Evolutionary conservation across 2,113 vertebrate species (phyloP).

Genomic region (Stegostoma tigrinum): DNA sequence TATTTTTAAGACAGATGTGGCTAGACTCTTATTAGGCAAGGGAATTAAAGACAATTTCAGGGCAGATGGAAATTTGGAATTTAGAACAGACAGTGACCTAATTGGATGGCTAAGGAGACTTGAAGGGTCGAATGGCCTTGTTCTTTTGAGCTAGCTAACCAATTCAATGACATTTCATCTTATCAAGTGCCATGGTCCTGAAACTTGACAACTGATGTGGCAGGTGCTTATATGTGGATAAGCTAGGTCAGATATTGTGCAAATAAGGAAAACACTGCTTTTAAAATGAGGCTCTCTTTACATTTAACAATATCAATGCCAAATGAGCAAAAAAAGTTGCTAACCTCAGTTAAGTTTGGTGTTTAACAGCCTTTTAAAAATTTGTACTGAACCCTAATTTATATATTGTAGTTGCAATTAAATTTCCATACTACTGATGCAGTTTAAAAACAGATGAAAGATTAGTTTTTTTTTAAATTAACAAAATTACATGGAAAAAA

Average conservation of each 20-base stretch:
- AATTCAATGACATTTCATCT: neutral
- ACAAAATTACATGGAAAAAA: neutral
- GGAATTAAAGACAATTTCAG: too few species aligned
- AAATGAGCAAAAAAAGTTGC: neutral
- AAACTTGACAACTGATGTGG: neutral
- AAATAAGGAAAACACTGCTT: neutral
- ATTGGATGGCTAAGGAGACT: too few species aligned
- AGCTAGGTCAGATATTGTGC: neutral
- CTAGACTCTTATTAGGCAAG: too few species aligned
- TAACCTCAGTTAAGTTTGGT: neutral
- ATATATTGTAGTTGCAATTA: neutral
- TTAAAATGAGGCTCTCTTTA: neutral
- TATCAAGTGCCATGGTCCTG: too few species aligned
- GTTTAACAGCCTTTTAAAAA: neutral
- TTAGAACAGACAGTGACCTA: too few species aligned
- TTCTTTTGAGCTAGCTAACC: neutral
- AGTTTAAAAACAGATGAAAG: neutral
- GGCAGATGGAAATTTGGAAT: too few species aligned
- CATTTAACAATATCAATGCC: neutral
- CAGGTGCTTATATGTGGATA: neutral
- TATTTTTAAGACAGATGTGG: too few species aligned
- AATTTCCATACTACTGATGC: neutral
- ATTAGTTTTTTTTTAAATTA: too few species aligned
- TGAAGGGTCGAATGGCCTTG: too few species aligned
- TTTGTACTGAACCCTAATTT: neutral